phyloP scores from a whole-genome alignment of 2,797 vertebrate species.

The Phrynocephalus forsythii region DNA sequence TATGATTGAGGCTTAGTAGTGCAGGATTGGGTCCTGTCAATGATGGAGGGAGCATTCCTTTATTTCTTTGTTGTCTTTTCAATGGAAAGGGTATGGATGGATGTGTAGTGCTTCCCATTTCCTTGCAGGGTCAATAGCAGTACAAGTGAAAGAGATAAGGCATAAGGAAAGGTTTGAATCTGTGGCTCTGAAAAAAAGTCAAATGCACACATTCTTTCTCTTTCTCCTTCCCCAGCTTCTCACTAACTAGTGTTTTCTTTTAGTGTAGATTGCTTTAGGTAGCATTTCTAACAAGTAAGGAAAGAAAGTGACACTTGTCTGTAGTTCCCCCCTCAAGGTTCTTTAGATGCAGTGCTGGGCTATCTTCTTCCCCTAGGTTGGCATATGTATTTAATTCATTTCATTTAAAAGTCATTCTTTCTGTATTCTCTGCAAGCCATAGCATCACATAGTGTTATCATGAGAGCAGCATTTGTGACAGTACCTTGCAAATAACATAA shows the following conservation, averaged over 20 bases:
- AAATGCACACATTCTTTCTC: no score
- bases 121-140: not conserved
- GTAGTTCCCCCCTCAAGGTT: not conserved
- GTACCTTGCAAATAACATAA: not conserved
- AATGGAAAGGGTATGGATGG: no score
- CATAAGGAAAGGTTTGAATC: not conserved
- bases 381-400: not conserved
- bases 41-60: not conserved
- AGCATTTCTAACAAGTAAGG: not conserved
- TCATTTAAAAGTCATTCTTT: constrained; percentile 4
- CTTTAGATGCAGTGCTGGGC: not conserved
- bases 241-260: not conserved
- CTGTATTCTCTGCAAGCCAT: not conserved
- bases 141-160: not conserved
- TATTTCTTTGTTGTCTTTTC: not conserved
- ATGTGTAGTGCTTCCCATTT: not conserved
- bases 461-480: not conserved
- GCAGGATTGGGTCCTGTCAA: not conserved
- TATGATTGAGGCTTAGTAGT: not conserved
- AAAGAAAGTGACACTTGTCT: not conserved
- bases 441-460: not conserved
- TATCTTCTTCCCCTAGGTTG: not conserved
- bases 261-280: not conserved
- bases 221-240: not conserved
- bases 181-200: no score